phyloP scores from a whole-genome alignment of 2,797 vertebrate genomes.

The Limnodromus scolopaceus region DNA sequence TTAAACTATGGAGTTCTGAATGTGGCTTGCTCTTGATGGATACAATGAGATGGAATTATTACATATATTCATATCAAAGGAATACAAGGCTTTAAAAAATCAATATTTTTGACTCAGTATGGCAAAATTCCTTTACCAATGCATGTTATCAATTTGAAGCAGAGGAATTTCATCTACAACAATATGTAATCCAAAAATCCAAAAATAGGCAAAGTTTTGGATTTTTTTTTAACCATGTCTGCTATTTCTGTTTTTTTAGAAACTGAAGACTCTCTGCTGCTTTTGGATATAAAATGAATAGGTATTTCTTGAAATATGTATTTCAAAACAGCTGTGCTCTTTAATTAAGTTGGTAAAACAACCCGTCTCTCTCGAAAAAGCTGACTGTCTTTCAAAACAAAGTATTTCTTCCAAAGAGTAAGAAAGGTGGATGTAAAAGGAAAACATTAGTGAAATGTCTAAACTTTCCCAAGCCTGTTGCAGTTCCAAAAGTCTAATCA shows the following conservation, averaged over 20 bases:
- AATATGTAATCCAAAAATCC: not conserved
- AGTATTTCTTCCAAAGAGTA: not conserved
- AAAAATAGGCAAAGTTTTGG: not conserved
- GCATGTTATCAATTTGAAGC: not conserved
- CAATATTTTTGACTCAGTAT: not conserved
- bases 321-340: not conserved
- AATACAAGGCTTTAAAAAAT: not conserved
- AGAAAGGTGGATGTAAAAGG: not conserved
- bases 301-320: not conserved
- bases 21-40: not conserved
- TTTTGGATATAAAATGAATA: not conserved
- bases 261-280: not conserved
- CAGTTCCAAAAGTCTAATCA: not conserved
- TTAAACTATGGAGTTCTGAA: not conserved
- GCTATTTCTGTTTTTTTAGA: not conserved
- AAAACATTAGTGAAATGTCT: not conserved
- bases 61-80: not conserved
- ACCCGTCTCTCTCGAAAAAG: not conserved
- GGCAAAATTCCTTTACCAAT: not conserved
- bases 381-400: not conserved
- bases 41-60: not conserved
- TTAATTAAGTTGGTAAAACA: not conserved
- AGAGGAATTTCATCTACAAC: not conserved
- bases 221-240: not conserved
- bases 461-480: not conserved